These are phyloP conservation scores for Taeniopygia guttata DNA, from an alignment of 2,797 vertebrate species.

Conservation along the genomic window DNA sequence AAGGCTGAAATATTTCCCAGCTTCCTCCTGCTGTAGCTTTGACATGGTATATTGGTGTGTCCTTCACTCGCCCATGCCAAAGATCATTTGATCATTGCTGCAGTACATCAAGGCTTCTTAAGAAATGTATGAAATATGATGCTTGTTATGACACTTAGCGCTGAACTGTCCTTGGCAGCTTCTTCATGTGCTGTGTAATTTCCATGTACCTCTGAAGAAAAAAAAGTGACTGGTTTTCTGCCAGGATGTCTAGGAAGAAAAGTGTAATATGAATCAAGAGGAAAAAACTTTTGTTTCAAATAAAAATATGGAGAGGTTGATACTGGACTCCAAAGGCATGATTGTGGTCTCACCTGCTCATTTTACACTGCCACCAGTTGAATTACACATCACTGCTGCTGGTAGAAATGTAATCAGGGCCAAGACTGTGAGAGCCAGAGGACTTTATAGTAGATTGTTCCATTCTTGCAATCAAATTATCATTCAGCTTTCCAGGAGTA, in stretches of 20 bases:
- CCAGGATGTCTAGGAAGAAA: constrained; percentile 12
- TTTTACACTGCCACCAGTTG: background rate
- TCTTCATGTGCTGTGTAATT: constrained; percentile 79
- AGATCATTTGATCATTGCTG: constrained; percentile 12
- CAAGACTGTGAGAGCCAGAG: background rate
- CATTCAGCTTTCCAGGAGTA: background rate
- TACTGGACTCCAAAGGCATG: background rate
- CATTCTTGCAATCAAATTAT: background rate
- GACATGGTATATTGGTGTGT: background rate
- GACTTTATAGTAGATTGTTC: background rate
- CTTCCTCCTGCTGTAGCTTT: background rate
- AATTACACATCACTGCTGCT: background rate
- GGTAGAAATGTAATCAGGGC: background rate
- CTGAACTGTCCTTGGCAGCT: constrained; percentile 80
- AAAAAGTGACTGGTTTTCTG: background rate
- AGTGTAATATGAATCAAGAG: background rate
- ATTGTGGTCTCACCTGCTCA: background rate
- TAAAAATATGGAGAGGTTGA: background rate
- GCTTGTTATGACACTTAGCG: constrained; percentile 83
- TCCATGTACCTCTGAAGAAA: constrained; percentile 81
- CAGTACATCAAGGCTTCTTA: background rate
- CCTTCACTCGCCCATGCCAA: background rate
- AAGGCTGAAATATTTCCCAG: background rate
- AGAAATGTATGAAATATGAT: background rate
- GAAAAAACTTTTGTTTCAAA: background rate